These are phyloP conservation scores for Drosophila sp. DNA, from an alignment of 1,140 invertebrate genomes.

Conservation along the genomic window DNA sequence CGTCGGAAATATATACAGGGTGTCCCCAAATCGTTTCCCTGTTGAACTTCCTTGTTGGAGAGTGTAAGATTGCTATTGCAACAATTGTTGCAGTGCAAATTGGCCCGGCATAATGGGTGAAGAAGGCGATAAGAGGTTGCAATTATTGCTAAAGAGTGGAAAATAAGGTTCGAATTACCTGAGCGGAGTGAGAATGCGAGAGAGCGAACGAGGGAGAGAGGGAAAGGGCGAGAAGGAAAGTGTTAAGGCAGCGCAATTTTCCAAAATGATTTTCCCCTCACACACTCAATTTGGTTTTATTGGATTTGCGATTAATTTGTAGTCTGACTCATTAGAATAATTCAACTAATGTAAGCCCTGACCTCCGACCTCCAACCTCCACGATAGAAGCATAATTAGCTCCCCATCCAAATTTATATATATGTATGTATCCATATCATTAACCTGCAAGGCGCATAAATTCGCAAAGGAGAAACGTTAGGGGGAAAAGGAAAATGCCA, in stretches of 20 bases:
- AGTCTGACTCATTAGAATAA: conserved; percentile 71
- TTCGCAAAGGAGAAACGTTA: conserved; percentile 49
- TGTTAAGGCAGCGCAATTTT: conserved; percentile 68
- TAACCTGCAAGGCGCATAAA: conserved; percentile 72
- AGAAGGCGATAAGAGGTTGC: conserved; percentile 36
- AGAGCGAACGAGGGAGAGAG: too few relatives aligned
- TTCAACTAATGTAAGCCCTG: conserved; percentile 60
- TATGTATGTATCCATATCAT: conserved; percentile 60
- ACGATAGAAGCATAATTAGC: conserved; percentile 71
- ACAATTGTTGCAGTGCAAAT: conserved; percentile 30
- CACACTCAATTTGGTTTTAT: conserved; percentile 61
- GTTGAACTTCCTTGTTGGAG: not conserved
- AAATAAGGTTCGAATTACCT: conserved; percentile 42
- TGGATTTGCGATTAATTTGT: conserved; percentile 71
- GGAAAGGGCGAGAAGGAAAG: not conserved
- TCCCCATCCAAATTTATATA: not conserved
- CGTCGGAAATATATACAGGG: not conserved
- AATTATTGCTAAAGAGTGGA: conserved; percentile 37
- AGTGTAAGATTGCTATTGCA: conserved; percentile 39
- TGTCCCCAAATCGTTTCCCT: not conserved
- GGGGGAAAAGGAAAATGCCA: not conserved
- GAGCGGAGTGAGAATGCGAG: not conserved
- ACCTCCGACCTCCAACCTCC: not conserved
- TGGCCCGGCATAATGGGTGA: conserved; percentile 28
- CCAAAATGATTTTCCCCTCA: conserved; percentile 44